Base-by-base conservation (phyloP, 2,113 vertebrate genomes). In the Emydocephalus ijimae region DNA sequence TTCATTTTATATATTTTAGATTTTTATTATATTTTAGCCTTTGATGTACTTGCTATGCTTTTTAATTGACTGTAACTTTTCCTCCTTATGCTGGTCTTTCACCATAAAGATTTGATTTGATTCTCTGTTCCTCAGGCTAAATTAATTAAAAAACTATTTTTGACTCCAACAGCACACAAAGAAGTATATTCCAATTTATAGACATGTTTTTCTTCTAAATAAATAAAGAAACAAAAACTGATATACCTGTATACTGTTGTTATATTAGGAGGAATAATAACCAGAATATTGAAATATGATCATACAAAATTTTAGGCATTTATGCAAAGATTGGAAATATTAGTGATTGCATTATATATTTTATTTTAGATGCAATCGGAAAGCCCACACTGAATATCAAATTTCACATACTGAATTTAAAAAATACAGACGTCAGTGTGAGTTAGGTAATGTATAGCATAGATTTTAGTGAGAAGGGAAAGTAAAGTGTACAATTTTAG, bases 101-200 rank as follows among this genome's bases (percentile, higher is more conserved):
- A 34, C 64, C 64, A 69, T 34, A 69, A 69, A 69, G 29, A 69
- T 69, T 34, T 69, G 12, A 69, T 34, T 69, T 69, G 64, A 69
- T 15, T 69, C 64, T 69, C 29, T 69, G 5, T 29, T 24, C 59
- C 81, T 57, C 1, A 87, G n/a, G 39, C 89, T 91, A 57, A 56
- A 87, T 55, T 87, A 89, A 92, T 29, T 88, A 90, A 87, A 90
- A 4, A 8, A 45, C 50, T 8, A 23, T 0, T 0, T 24, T 0
- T 91, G 59, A 26, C 92, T 86, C 45, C 26, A 87, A 93, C 89
- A 43, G 1, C 7, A 57, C 50, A 2, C 81, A 4, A 6, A 24
- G 90, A 29, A 48, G 90, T 0, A 8, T 52, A 0, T 39, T 0
- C 8, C 0, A 0, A 56, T n/a, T 12, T 45, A 54, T 34, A 6